Percentiles rank a stretch among this genome's conserved stretches.
These are phyloP conservation scores for Papilio elwesi DNA, from an alignment of 2,888 invertebrate species.

Conservation along the genomic window DNA sequence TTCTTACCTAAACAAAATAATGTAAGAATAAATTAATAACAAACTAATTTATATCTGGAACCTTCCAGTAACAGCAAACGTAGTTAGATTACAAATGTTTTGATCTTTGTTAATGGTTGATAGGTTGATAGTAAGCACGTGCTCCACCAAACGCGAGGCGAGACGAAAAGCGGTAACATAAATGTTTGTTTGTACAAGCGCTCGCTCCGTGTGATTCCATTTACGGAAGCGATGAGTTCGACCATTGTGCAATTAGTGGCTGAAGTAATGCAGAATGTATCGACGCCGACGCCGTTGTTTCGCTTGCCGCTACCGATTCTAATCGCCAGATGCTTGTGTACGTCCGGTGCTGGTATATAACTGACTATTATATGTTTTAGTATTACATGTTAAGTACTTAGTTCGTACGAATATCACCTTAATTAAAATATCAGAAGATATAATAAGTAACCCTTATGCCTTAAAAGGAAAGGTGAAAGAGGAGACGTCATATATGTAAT, in stretches of 20 bases:
- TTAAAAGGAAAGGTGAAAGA: too few species aligned
- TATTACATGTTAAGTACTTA: background rate
- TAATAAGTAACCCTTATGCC: too few species aligned
- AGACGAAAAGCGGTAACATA: conserved; percentile 34
- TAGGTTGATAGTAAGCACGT: conserved; percentile 29
- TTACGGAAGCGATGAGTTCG: conserved; percentile 34
- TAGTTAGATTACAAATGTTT: conserved; percentile 15
- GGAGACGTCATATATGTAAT: too few species aligned
- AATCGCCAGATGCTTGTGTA: conserved; percentile 10
- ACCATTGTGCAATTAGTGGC: conserved; percentile 23
- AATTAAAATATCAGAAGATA: too few species aligned
- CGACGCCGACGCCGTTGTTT: background rate
- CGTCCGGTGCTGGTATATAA: background rate
- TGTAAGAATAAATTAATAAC: background rate
- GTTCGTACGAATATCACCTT: background rate
- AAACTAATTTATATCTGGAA: background rate
- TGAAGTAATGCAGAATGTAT: conserved; percentile 35
- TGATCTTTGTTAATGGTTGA: conserved; percentile 20
- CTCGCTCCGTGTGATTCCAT: background rate
- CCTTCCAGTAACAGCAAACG: background rate
- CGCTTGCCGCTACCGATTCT: background rate
- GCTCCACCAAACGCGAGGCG: conserved; percentile 6
- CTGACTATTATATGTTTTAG: background rate
- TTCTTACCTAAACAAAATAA: background rate
- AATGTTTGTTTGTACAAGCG: conserved; percentile 25